Conservation (phyloP, 1,140 invertebrate species). For the Alviniconcha marisindica region DNA sequence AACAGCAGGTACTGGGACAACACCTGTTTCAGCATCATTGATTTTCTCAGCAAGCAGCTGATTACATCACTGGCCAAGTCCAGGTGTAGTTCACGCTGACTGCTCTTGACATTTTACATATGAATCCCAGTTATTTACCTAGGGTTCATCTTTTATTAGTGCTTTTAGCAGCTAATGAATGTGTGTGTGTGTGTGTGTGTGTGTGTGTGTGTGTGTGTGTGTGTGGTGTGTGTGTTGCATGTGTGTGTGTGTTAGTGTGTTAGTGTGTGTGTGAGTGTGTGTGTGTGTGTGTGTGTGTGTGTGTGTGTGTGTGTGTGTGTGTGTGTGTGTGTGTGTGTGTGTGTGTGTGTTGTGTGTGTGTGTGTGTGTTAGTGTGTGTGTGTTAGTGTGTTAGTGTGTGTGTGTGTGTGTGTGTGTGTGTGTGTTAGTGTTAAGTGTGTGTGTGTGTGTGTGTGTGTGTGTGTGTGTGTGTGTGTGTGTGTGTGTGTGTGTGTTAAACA, state of each 20-base stretch:
- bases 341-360: background rate
- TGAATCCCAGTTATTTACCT: background rate
- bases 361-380: conserved; percentile 35
- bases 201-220: conserved; percentile 15
- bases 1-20: too few species aligned
- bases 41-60: too few species aligned
- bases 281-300: background rate
- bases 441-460: background rate
- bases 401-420: conserved; percentile 14
- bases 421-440: background rate
- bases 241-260: too few species aligned
- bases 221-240: conserved; percentile 24
- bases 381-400: conserved; percentile 3
- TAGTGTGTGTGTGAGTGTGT: too few species aligned
- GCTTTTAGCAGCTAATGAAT: too few species aligned
- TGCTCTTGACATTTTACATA: too few species aligned
- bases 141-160: background rate
- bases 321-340: conserved; percentile 16
- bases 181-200: conserved; percentile 12
- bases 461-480: background rate
- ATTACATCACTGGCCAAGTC: too few species aligned
- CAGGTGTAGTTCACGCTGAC: too few species aligned
- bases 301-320: conserved; percentile 16
- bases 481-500: background rate
- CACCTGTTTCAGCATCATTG: too few species aligned